These are phyloP conservation scores for Grallaria varia DNA, from an alignment of 2,113 vertebrate species.

Conservation along the genomic window DNA sequence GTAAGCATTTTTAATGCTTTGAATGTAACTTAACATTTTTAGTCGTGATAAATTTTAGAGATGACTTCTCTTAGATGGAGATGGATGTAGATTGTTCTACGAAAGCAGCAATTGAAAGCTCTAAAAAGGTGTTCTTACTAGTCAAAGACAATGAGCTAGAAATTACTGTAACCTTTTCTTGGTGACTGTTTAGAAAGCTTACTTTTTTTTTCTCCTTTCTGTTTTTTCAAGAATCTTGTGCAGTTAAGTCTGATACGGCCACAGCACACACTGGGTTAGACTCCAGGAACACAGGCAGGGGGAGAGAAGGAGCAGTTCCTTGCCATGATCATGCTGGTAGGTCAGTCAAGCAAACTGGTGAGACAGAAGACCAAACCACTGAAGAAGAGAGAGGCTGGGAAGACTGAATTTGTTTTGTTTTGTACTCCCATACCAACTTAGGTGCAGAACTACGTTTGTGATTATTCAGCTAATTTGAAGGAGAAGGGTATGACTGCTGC, in stretches of 20 bases:
- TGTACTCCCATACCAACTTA: neutral
- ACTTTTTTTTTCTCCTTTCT: neutral
- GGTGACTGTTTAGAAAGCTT: neutral
- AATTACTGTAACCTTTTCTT: neutral
- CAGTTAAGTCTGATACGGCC: neutral
- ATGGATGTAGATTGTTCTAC: neutral
- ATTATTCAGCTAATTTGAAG: neutral
- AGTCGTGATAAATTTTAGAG: neutral
- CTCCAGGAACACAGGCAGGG: rapidly evolving
- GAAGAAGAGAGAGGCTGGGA: neutral
- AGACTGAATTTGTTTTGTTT: neutral
- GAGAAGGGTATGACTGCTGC: neutral
- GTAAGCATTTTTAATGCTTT: neutral
- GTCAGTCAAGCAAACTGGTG: neutral
- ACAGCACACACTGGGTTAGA: neutral
- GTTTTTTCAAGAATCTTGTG: neutral
- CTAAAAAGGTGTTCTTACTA: neutral
- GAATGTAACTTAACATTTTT: neutral
- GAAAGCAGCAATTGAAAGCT: neutral
- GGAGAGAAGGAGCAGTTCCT: neutral
- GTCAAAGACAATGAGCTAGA: neutral
- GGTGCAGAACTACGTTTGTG: neutral
- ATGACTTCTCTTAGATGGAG: neutral
- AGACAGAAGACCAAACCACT: neutral
- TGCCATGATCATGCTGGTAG: rapidly evolving